Percentiles rank a stretch among this genome's conserved stretches.
These are phyloP conservation scores for Pheosia tremula DNA, from an alignment of 2,888 invertebrate genomes.

Conservation along the genomic window DNA sequence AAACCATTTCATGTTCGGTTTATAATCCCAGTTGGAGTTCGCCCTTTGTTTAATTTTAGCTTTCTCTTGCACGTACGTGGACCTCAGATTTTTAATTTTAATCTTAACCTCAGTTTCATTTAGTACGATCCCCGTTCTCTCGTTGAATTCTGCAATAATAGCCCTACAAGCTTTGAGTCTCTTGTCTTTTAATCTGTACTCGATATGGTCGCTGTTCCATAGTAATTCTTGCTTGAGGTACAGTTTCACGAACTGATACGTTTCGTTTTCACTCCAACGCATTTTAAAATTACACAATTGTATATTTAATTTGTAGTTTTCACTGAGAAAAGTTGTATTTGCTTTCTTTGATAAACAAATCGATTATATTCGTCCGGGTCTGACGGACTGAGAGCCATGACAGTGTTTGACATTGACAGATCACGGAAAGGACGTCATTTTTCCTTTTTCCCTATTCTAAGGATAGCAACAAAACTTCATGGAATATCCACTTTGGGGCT, in stretches of 20 bases:
- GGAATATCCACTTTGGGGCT: too few species aligned
- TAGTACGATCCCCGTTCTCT: conserved; percentile 56
- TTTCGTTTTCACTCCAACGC: conserved; percentile 75
- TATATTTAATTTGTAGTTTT: conserved; percentile 3
- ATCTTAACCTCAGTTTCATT: conserved; percentile 54
- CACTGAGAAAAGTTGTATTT: too few species aligned
- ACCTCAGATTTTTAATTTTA: conserved; percentile 65
- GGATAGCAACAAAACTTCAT: too few species aligned
- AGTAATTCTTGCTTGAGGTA: conserved; percentile 69
- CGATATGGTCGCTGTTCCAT: conserved; percentile 67
- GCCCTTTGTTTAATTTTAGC: conserved; percentile 61
- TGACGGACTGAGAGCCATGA: too few species aligned
- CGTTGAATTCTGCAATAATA: conserved; percentile 55
- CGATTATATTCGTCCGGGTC: too few species aligned
- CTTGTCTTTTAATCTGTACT: conserved; percentile 62
- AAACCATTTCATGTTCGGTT: conserved; percentile 66
- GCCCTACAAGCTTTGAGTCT: conserved; percentile 60
- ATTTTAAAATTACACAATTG: conserved; percentile 38
- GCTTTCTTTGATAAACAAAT: too few species aligned
- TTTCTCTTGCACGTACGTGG: conserved; percentile 66
- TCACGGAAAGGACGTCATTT: too few species aligned
- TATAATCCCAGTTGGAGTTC: conserved; percentile 47
- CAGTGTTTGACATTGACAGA: too few species aligned
- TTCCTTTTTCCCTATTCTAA: too few species aligned
- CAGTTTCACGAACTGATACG: conserved; percentile 72